Base-by-base conservation (phyloP, 2,113 vertebrate species). In the Ceyx cyanopectus region DNA sequence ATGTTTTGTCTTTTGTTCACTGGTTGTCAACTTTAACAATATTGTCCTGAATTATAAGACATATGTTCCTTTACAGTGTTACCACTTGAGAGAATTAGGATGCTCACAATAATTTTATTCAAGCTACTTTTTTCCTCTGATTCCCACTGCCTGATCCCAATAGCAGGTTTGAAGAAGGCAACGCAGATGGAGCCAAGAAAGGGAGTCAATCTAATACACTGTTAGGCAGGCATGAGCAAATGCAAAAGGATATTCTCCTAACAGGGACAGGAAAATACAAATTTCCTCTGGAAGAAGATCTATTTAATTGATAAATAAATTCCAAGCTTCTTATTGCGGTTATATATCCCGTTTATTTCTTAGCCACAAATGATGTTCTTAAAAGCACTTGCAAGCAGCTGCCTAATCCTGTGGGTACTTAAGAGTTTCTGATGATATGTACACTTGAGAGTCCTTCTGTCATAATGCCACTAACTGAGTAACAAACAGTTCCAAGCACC, bases 371-470 rank as follows among this genome's bases (percentile, higher is more conserved):
- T 19, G 14, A 32, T 41, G 13, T 32, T 37, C 51, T 34, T 76
- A 62, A 88, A 85, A 89, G n/a, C 17, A 53, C 27, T 15, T 62
- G 37, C 32, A 90, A 79, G 67, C 30, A 37, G 6, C 18, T 77
- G 21, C 26, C 60, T 54, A 60, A 27, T 58, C 37, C 37, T 27
- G 5, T 23, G 22, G 6, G 14, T 75, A 20, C 14, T 14, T 21
- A 41, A 12, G 17, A 20, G 10, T 18, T 81, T 68, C 62, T 81
- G 37, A 24, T 37, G 46, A 43, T 1, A 0, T 1, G 2, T 10
- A 16, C 1, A 0, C 12, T 23, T 16, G 0, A 0, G 24, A 65
- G 30, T 60, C n/a, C 17, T 58, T 72, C 15, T 14, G 17, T 32
- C 40, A 46, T 7, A 26, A 74, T 58, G 46, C 23, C 16, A 7